phyloP scores from a whole-genome alignment of 2,797 vertebrate genomes.

The Dallia pectoralis region DNA sequence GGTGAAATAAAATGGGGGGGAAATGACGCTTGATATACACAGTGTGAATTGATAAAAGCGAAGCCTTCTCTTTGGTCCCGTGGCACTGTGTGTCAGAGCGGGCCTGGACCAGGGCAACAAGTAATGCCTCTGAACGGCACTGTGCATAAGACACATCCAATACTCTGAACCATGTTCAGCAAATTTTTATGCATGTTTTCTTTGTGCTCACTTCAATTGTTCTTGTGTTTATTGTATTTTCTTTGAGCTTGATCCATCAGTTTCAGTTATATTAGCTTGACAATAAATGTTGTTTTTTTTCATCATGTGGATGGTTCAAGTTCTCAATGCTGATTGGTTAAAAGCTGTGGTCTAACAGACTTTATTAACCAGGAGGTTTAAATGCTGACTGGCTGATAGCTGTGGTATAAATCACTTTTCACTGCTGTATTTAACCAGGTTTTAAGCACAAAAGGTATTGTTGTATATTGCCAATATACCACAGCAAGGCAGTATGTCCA shows the following conservation, averaged over 20 bases:
- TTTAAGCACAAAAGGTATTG: too few relatives aligned
- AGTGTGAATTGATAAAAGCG: conserved; percentile 68
- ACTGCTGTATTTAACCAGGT: too few relatives aligned
- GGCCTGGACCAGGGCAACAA: conserved; percentile 85
- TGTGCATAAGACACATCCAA: conserved; percentile 94
- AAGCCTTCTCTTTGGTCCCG: conserved; percentile 86
- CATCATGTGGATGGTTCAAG: too few relatives aligned
- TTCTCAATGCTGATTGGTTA: too few relatives aligned
- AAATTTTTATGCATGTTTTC: conserved; percentile 80
- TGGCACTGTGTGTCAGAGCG: conserved; percentile 89
- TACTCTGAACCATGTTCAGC: conserved; percentile 99
- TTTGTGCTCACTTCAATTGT: conserved; percentile 27
- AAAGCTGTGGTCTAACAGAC: too few relatives aligned
- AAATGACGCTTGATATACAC: conserved; percentile 82
- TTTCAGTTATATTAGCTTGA: conserved; percentile 29
- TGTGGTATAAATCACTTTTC: too few relatives aligned
- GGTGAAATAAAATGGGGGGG: conserved; percentile 72
- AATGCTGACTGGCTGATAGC: too few relatives aligned
- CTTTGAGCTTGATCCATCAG: neutral
- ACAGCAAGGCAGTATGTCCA: too few relatives aligned
- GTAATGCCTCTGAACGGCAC: conserved; percentile 97
- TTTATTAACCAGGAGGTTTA: too few relatives aligned
- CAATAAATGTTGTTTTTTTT: neutral
- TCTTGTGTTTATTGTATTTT: conserved; percentile 32
- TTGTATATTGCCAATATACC: too few relatives aligned